Percentiles rank a stretch among this genome's conserved stretches.
phyloP scores from a whole-genome alignment of 2,797 vertebrate species.

The Thalassophryne amazonica region DNA sequence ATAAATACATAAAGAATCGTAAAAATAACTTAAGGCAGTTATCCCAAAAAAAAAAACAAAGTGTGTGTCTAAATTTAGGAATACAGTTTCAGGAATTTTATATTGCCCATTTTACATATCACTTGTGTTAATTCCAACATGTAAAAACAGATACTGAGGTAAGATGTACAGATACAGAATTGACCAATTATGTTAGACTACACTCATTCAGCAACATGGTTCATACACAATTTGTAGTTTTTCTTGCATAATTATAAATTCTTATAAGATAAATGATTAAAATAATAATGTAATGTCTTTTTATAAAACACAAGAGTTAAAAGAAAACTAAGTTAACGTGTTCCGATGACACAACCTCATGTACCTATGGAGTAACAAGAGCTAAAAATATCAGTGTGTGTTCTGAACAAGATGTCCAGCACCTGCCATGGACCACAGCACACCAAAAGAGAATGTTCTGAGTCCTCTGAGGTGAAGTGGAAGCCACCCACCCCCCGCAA shows the following conservation, averaged over 20 bases:
- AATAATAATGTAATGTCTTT: neutral
- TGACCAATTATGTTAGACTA: neutral
- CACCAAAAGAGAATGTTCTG: conserved; percentile 25
- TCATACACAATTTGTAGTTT: too few species aligned
- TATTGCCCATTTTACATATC: conserved; percentile 7
- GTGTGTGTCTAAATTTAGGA: conserved; percentile 17
- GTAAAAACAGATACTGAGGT: conserved; percentile 29
- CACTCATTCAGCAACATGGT: conserved; percentile 7
- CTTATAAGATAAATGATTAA: neutral
- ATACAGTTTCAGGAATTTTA: neutral
- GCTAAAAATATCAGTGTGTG: conserved; percentile 59
- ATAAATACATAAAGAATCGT: conserved; percentile 5
- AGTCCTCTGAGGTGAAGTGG: conserved; percentile 25
- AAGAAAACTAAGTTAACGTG: conserved; percentile 39
- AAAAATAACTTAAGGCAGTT: conserved; percentile 45
- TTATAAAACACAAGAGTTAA: conserved; percentile 1
- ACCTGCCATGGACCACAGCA: conserved; percentile 27
- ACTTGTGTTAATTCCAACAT: conserved; percentile 40
- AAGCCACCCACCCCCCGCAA: conserved; percentile 8
- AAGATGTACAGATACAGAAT: neutral
- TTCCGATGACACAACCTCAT: conserved; percentile 53
- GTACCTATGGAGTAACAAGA: conserved; percentile 35
- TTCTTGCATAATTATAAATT: neutral
- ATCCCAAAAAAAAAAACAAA: conserved; percentile 22
- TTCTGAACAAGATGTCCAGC: conserved; percentile 43